Percentiles rank a stretch among this genome's conserved stretches.
Conservation (phyloP, 2,113 vertebrate species). For the Antennarius striatus region DNA sequence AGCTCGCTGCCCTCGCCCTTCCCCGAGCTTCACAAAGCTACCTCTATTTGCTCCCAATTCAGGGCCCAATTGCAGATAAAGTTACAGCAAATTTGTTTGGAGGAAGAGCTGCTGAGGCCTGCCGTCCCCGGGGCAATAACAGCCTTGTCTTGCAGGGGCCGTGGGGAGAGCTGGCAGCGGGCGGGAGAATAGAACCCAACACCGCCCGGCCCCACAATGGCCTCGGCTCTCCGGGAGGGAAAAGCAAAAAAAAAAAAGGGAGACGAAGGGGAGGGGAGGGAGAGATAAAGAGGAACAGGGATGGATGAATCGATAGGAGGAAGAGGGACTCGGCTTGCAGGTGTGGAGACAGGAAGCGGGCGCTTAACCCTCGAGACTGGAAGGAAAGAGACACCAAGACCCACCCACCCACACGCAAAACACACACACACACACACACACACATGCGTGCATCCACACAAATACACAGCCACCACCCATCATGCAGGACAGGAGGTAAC, state of each 20-base stretch:
- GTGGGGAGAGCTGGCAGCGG: conserved; percentile 83
- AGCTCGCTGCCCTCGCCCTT: conserved; percentile 84
- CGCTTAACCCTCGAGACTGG: conserved; percentile 76
- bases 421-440: too few species aligned
- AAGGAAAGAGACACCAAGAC: conserved; percentile 46
- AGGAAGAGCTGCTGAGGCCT: conserved; percentile 93
- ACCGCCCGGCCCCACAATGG: conserved; percentile 85
- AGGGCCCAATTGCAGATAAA: conserved; percentile 97
- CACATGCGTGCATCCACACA: neutral
- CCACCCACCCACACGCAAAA: conserved; percentile 23
- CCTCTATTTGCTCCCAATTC: conserved; percentile 91
- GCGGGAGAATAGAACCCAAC: conserved; percentile 86
- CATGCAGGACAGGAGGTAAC: conserved; percentile 84
- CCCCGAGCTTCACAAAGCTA: conserved; percentile 85
- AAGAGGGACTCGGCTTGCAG: conserved; percentile 85
- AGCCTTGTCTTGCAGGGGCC: conserved; percentile 89
- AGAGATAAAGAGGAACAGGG: conserved; percentile 61
- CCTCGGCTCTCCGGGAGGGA: conserved; percentile 81
- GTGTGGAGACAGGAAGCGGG: conserved; percentile 86
- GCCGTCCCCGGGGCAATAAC: conserved; percentile 90
- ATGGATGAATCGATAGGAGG: conserved; percentile 45
- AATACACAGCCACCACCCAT: conserved; percentile 62
- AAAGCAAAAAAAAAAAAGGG: conserved; percentile 41
- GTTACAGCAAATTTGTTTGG: conserved; percentile 99
- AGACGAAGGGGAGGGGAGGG: conserved; percentile 34